These are phyloP conservation scores for Daubentonia madagascariensis DNA, from an alignment of 2,113 vertebrate species.

Conservation along the genomic window DNA sequence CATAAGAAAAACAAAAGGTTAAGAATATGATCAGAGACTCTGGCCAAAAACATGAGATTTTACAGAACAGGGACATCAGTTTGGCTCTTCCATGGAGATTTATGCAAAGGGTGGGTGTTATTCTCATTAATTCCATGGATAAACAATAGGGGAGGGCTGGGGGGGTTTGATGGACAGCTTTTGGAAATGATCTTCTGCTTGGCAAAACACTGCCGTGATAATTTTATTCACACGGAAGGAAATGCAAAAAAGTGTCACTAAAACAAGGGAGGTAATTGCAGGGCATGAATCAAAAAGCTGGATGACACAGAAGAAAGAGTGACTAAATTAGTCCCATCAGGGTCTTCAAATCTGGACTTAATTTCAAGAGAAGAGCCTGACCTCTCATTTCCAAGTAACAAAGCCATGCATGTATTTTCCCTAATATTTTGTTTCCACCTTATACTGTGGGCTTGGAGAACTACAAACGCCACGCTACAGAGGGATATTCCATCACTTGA, in stretches of 20 bases:
- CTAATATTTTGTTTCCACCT: neutral
- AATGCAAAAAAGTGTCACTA: conserved; percentile 53
- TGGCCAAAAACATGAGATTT: neutral
- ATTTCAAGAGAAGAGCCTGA: neutral
- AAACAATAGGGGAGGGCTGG: neutral
- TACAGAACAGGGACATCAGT: neutral
- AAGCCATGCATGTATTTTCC: neutral
- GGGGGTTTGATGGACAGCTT: neutral
- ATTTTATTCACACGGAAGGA: conserved; percentile 50
- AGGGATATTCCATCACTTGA: too few species aligned
- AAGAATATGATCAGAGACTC: neutral
- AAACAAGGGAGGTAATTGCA: conserved; percentile 37
- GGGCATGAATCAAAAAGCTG: conserved; percentile 33
- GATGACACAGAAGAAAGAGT: neutral
- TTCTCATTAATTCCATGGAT: conserved; percentile 8
- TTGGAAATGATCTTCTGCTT: conserved; percentile 67
- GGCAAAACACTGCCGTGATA: conserved; percentile 49
- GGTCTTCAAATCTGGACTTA: neutral
- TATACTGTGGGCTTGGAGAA: neutral
- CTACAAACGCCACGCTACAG: neutral
- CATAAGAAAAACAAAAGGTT: neutral
- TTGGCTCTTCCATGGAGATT: neutral
- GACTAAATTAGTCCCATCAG: neutral
- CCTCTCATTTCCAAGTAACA: neutral
- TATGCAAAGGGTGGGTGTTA: neutral